Evolutionary conservation across 2,113 vertebrate genomes (phyloP).

Genomic region (Pongo abelii): DNA sequence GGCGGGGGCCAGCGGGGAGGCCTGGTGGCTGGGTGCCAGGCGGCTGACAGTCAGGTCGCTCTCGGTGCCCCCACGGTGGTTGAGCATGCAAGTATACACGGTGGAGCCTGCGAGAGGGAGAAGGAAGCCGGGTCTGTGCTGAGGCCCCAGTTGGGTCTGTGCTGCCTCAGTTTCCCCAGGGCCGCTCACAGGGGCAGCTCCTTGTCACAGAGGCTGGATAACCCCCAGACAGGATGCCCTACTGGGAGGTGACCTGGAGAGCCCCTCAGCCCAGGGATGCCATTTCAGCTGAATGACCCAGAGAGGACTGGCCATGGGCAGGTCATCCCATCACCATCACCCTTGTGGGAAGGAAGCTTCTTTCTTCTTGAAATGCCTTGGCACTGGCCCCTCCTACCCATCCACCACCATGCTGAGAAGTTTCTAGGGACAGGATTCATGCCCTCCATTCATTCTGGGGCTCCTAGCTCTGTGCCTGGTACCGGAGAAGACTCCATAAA

Average conservation of each 20-base stretch:
- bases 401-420: too few species aligned
- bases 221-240: accelerated
- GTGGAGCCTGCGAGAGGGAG: conserved; percentile 87
- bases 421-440: accelerated
- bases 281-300: accelerated
- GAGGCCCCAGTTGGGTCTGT: neutral
- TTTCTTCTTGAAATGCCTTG: neutral
- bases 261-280: neutral
- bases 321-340: accelerated
- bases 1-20: conserved; percentile 86
- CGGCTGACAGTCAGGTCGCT: conserved; percentile 96
- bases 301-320: accelerated
- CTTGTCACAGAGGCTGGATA: accelerated
- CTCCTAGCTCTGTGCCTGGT: accelerated
- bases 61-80: conserved; percentile 90
- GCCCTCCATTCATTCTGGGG: accelerated
- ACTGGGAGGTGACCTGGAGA: accelerated
- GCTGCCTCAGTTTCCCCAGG: too few species aligned
- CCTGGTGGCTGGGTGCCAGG: conserved; percentile 82
- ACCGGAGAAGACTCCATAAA: accelerated
- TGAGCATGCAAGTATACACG: conserved; percentile 97
- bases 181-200: accelerated
- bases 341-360: neutral
- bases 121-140: neutral
- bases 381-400: neutral